Evolutionary conservation across 1,140 invertebrate species (phyloP), one percentile per base, ranked within the genome.

Genomic region (Agrilus planipennis): DNA sequence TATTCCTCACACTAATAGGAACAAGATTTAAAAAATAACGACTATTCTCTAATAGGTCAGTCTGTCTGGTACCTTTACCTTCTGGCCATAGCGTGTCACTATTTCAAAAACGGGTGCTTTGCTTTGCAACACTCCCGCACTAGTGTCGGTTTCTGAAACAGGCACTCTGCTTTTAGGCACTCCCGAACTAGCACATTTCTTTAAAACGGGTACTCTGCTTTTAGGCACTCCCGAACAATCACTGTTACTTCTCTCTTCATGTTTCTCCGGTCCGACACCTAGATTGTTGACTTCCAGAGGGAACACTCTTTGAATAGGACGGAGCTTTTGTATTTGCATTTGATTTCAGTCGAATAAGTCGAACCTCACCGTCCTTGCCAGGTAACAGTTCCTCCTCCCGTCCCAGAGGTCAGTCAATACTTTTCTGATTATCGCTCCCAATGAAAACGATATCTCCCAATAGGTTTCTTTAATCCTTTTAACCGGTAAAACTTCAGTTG

Each of bases 371-470:
- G 36, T 45, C 43, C 20, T 40, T 34, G n/a, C 43, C 38, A 25
- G 30, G 39, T 18, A 42, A 15, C 19, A 44, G 10, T 34, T 44
- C 18, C 11, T 12, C 21, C 4, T 42, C 28, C 10, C 42, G 42
- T 9, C 23, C 42, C 4, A 44, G 11, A 12, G 23, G 38, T 38
- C 42, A 44, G 14, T 30, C 11, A 7, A 44, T 7, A 4, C 42
- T 12, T 34, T 42, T 42, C 5, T 42, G 37, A 12, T 44, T 18
- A 15, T 44, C 29, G 38, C 21, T 28, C 10, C 17, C 35, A 20
- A 43, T 30, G 16, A 43, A 25, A 18, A 43, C 41, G 9, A 43
- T 16, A 16, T 43, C 41, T 16, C 35, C 41, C 6, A 29, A 43
- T 25, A 14, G 34, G 35, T n/a, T 22, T 19, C 6, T 22, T 16